Conservation (phyloP, 2,113 vertebrate species). For the Bubo scandiacus region DNA sequence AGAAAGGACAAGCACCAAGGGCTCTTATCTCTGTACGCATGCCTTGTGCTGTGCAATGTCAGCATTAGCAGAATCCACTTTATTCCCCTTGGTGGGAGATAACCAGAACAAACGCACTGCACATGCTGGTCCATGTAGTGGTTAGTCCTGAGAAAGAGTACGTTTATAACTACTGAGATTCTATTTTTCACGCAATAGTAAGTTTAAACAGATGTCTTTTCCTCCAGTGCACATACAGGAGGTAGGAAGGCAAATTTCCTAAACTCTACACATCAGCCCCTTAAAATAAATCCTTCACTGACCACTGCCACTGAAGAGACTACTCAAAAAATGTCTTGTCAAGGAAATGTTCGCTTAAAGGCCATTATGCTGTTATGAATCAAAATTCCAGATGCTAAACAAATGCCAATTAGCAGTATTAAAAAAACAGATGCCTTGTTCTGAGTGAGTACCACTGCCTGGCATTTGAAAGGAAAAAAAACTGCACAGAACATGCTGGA, state of each 20-base stretch:
- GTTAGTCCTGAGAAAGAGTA: background rate
- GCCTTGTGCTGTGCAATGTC: background rate
- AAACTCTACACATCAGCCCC: background rate
- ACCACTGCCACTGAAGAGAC: background rate
- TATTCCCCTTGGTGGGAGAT: background rate
- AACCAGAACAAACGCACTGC: background rate
- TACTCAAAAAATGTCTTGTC: background rate
- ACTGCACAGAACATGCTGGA: conserved; percentile 37
- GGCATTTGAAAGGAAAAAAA: background rate
- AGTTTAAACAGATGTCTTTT: background rate
- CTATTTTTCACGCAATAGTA: background rate
- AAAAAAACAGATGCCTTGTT: conserved; percentile 53
- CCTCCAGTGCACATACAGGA: background rate
- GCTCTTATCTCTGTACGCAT: background rate
- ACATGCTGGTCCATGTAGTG: background rate
- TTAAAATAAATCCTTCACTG: background rate
- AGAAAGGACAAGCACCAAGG: background rate
- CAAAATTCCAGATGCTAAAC: conserved; percentile 62
- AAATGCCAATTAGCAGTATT: conserved; percentile 57
- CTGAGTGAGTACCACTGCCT: conserved; percentile 27
- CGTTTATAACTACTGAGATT: background rate
- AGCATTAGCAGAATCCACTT: background rate
- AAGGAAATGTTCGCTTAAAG: conserved; percentile 14
- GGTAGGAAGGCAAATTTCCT: background rate
- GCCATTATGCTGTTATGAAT: conserved; percentile 48